These are phyloP conservation scores for Apis laboriosa DNA, from an alignment of 1,140 invertebrate genomes.

Conservation along the genomic window DNA sequence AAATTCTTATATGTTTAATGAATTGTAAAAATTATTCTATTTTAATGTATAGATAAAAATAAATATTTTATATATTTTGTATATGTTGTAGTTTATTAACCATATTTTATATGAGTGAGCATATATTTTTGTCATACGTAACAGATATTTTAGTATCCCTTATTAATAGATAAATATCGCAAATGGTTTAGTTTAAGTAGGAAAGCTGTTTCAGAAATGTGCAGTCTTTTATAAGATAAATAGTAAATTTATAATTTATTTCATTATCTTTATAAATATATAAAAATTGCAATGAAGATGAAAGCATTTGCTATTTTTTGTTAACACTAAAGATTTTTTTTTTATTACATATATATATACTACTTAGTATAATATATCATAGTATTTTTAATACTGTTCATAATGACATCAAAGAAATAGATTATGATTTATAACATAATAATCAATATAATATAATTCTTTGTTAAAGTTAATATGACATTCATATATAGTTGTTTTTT, in stretches of 20 bases:
- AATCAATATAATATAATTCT: conserved; percentile 14
- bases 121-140: conserved; percentile 49
- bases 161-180: conserved; percentile 49
- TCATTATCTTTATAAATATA: conserved; percentile 48
- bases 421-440: conserved; percentile 42
- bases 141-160: conserved; percentile 50
- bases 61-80: conserved; percentile 40
- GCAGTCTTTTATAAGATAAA: conserved; percentile 46
- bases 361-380: conserved; percentile 37
- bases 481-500: conserved; percentile 29
- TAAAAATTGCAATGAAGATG: conserved; percentile 52
- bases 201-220: conserved; percentile 44
- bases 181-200: conserved; percentile 45
- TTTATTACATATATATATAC: conserved; percentile 21
- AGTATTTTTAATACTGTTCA: conserved; percentile 54
- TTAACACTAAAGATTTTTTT: conserved; percentile 45
- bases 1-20: conserved; percentile 3
- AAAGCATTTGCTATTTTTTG: conserved; percentile 43
- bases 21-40: conserved; percentile 27
- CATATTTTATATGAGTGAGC: conserved; percentile 49
- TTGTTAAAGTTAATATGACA: conserved; percentile 32
- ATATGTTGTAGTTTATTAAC: conserved; percentile 47
- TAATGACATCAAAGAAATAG: conserved; percentile 33
- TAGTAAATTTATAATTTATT: conserved; percentile 35
- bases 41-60: conserved; percentile 30